These are phyloP conservation scores for Telmatherina bonti DNA, from an alignment of 2,797 vertebrate genomes.

Conservation along the genomic window DNA sequence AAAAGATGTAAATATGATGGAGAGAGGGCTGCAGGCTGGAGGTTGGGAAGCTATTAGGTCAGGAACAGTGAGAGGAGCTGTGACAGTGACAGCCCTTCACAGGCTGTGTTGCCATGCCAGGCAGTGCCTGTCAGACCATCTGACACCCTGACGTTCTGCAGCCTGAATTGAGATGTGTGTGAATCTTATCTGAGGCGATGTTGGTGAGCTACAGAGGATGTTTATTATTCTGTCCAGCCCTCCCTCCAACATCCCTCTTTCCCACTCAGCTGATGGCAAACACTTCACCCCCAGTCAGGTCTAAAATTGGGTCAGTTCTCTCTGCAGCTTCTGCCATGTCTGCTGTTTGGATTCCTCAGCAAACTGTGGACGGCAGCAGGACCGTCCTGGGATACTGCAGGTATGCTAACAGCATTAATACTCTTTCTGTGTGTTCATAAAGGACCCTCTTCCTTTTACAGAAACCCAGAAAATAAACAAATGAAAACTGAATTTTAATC, in stretches of 20 bases:
- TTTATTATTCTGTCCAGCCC: constrained; percentile 27
- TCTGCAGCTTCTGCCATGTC: constrained; percentile 35
- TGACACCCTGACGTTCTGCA: constrained; percentile 27
- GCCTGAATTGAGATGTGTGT: background rate
- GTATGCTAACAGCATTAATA: constrained; percentile 10
- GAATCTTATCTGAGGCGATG: constrained; percentile 31
- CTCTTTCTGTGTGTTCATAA: background rate
- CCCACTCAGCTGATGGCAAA: constrained; percentile 40
- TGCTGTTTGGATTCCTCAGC: constrained; percentile 35
- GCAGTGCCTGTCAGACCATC: constrained; percentile 35
- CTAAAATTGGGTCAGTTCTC: constrained; percentile 67
- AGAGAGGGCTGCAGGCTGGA: constrained; percentile 24
- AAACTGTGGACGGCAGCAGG: constrained; percentile 12
- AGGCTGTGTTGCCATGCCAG: constrained; percentile 2
- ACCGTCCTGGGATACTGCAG: constrained; percentile 19
- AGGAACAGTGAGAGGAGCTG: constrained; percentile 27
- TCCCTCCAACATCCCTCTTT: constrained; percentile 7
- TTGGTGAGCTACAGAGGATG: constrained; percentile 37
- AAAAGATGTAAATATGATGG: constrained; percentile 44
- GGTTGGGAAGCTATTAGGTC: constrained; percentile 59
- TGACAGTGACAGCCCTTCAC: constrained; percentile 51
- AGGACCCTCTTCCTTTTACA: background rate
- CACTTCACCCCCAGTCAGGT: constrained; percentile 52
- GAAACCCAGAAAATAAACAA: background rate
- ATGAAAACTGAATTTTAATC: too few relatives aligned